These are phyloP conservation scores for Mixornis gularis DNA, from an alignment of 2,113 vertebrate genomes.

Conservation along the genomic window DNA sequence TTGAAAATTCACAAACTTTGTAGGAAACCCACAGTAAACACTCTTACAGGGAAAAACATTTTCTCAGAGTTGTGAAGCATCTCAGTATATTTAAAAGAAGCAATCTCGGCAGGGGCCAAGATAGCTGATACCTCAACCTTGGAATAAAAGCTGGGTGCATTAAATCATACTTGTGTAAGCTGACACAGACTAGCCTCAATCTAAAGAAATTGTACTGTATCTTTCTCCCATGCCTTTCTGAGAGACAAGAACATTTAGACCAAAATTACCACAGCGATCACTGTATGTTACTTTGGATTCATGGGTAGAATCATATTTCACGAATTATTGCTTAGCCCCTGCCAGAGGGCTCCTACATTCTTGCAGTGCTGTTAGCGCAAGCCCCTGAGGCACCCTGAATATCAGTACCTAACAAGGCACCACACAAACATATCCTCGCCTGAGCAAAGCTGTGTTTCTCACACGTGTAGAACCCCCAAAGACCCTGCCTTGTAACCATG, in stretches of 20 bases:
- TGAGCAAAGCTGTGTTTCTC: neutral
- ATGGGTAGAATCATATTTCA: neutral
- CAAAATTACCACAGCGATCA: neutral
- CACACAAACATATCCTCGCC: rapidly evolving
- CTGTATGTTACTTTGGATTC: neutral
- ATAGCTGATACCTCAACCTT: neutral
- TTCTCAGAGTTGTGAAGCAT: neutral
- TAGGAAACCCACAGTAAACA: neutral
- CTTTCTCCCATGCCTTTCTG: neutral
- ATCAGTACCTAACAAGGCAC: neutral
- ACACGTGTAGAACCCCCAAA: neutral
- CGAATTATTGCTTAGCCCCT: neutral
- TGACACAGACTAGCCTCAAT: neutral
- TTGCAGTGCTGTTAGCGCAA: neutral
- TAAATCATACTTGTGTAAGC: neutral
- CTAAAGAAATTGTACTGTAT: neutral
- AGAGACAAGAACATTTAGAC: neutral
- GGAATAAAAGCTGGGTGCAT: neutral
- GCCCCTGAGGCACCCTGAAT: neutral
- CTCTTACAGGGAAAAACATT: neutral
- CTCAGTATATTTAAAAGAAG: neutral
- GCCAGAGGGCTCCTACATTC: neutral
- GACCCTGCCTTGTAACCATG: neutral
- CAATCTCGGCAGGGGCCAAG: neutral
- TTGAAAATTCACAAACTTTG: neutral